Base-by-base conservation (phyloP, 2,888 invertebrate species). In the Cheilosia impressa region DNA sequence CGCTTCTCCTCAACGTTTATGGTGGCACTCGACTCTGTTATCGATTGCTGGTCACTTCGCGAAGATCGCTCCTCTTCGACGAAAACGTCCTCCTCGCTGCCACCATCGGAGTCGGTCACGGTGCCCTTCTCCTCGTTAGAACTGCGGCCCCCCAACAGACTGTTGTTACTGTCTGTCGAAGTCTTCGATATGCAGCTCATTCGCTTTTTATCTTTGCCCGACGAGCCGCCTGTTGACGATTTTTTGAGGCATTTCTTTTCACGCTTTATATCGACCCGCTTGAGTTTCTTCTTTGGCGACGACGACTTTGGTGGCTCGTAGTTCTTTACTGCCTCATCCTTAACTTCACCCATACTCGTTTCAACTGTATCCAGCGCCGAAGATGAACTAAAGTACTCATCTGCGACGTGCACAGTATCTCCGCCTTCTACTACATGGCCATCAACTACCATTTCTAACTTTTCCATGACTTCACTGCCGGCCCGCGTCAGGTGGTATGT, bases 381-480 rank as follows among this genome's bases (percentile, higher is more conserved):
- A 89, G 90, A 89, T 22, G 89, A 92, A 87, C 93, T 93, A 87
- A 95, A 95, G 88, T 95, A 95, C 79, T 95, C 95, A 88, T 95
- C 95, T 0, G 95, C 95, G 0, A 95, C 88, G 69, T 91, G 93
- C 0, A 94, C 94, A 69, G 95, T 94, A 15, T 94, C 92, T 3
- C 22, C 47, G 6, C 82, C 87, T 19, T 87, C 87, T 1, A 87
- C 81, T 4, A 69, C 69, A 50, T 87, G 71, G 2, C 75, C 72
- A 17, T 88, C 90, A 58, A 87, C 83, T 15, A 85, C 87, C 15
- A 87, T 84, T 63, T 88, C 89, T 0, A 88, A 13, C 58, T 89
- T 87, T 78, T 87, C 73, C 81, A 89, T 69, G 53, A 79, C 62
- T 87, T 89, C 87, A 47, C 83, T 87, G n/a, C 82, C 75, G 50